Evolutionary conservation across 1,140 invertebrate genomes (phyloP), one percentile per base, ranked within the genome.

Genomic region (Leptinotarsa defecta): DNA sequence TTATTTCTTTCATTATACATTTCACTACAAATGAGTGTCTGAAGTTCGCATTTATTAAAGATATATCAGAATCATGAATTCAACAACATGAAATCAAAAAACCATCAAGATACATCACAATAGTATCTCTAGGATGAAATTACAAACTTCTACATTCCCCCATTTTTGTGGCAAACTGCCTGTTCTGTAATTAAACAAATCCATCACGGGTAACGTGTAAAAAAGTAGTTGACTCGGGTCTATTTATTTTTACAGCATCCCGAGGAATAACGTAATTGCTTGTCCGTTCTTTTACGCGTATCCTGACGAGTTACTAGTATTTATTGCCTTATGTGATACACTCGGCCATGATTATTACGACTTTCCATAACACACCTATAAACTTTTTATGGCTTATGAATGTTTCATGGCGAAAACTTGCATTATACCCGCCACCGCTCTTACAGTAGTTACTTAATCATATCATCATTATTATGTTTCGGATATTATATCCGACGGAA

Each of bases 191-290:
- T 57, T 57, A 57, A 57, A 57, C 52, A 57, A 57, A 57, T 57
- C 52, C 52, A 57, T 57, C 52, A 57, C 52, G 13, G 6, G 17
- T 57, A 17, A 57, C 52, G 17, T 57, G 52, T 57, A 68, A 68
- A 68, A 67, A 48, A 68, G n/a, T 48, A 68, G 67, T 68, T 43
- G 67, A 68, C 67, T 68, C 67, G 13, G 67, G 8, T 34, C 27
- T 34, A 68, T 68, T 68, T 68, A 68, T 34, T 48, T 68, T 68
- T 48, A 68, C 67, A 68, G 67, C 67, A 43, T 68, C 67, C 67
- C 67, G 43, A 68, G 67, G 19, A 68, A 68, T 68, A 68, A 49
- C 43, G 43, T 68, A 68, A 68, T 68, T 68, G 67, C 67, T 68
- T 68, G 67, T 68, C 67, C 43, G 67, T 68, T 17, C 24, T 27